Base-by-base conservation (phyloP, 2,797 vertebrate genomes). In the Somateria mollissima region DNA sequence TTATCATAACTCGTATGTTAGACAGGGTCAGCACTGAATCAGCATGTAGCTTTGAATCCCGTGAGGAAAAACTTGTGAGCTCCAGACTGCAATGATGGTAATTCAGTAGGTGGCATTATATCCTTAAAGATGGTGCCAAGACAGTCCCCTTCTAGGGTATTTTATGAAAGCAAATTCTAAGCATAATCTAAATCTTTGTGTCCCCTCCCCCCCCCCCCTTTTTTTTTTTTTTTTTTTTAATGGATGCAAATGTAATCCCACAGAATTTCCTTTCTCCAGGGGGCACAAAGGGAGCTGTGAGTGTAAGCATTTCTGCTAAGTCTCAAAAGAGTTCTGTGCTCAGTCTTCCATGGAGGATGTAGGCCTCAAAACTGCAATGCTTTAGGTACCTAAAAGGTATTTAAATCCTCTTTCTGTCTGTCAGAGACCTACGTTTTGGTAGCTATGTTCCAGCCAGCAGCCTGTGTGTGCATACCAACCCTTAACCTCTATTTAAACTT, bases 31-130 rank as follows among this genome's bases (percentile, higher is more conserved):
- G 53, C 49, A 25, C 76, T 77, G 61, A 37, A 28, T 83, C 13
- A 43, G 62, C 8, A 36, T 1, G 0, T 39, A 34, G n/a, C 17
- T 43, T 4, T 30, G 58, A 78, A 62, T 69, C 13, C 25, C 22
- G 27, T 49, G 25, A n/a, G 21, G 65, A 77, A 91, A 85, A 89
- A 3, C 41, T 8, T 37, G 27, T 49, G 45, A 77, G 65, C 51
- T 92, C 75, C 72, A 85, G 88, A 72, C 91, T 94, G 58, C 84
- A 8, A 49, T 62, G 39, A 54, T 77, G 70, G 87, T 87, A 43
- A 93, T 60, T 95, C 95, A 95, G 93, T 95, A 96, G 91, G 93
- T 95, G 95, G 94, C 88, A 97, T 93, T 94, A 71, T 78, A 94
- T 69, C 69, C 72, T 83, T 81, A 79, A 86, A 94, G 85, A 95